These are phyloP conservation scores for Leucophora obtusa DNA, from an alignment of 2,888 invertebrate genomes.

Conservation along the genomic window DNA sequence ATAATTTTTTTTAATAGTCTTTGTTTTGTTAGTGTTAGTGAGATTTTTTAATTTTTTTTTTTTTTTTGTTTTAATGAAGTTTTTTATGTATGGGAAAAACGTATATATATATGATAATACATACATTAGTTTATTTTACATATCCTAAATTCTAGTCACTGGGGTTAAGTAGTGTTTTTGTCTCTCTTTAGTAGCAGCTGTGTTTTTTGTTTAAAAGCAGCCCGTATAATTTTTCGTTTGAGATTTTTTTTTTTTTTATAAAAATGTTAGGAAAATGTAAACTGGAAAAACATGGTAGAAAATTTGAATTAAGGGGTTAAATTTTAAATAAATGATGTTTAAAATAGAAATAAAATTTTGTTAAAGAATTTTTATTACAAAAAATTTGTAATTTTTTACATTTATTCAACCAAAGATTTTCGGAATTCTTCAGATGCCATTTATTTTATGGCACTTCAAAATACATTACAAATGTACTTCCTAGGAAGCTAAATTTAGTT, in stretches of 20 bases:
- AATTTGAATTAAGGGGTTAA: not conserved
- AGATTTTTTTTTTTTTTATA: constrained; percentile 25
- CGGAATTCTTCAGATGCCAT: too few relatives aligned
- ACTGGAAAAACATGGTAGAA: not conserved
- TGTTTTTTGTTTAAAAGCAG: constrained; percentile 49
- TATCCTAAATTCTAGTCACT: constrained; percentile 62
- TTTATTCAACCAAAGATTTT: too few relatives aligned
- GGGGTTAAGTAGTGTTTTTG: constrained; percentile 59
- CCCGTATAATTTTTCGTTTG: constrained; percentile 54
- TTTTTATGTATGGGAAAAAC: constrained; percentile 45
- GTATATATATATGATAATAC: constrained; percentile 20
- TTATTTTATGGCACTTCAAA: too few relatives aligned
- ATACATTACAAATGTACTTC: too few relatives aligned
- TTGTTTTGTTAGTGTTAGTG: constrained; percentile 39
- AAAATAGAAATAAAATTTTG: not conserved
- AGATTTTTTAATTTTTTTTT: constrained; percentile 40
- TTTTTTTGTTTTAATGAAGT: constrained; percentile 24
- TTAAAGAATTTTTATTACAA: too few relatives aligned
- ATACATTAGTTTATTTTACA: constrained; percentile 57
- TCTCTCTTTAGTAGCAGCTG: constrained; percentile 65
- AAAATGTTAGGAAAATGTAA: constrained; percentile 49
- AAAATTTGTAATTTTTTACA: too few relatives aligned
- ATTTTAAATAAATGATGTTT: not conserved
- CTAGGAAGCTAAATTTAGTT: too few relatives aligned
- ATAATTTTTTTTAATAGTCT: constrained; percentile 34